Evolutionary conservation across 37 sponge, comb jelly and placozoan species (phyloP).

Genomic region (Beroe forskalii): DNA sequence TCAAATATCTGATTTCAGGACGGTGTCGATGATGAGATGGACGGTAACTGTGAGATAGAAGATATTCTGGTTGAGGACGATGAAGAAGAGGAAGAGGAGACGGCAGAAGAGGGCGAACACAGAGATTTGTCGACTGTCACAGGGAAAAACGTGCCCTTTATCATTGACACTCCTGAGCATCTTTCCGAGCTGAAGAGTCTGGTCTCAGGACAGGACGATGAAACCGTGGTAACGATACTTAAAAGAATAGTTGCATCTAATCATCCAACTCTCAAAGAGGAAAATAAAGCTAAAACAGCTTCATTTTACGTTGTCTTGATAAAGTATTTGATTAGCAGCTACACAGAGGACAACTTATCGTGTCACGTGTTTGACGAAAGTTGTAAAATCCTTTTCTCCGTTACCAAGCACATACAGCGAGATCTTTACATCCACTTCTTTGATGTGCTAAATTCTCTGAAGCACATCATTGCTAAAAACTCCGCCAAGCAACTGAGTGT

Average conservation of each 20-base stretch:
- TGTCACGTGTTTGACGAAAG: not conserved
- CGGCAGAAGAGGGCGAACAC: constrained; percentile 9
- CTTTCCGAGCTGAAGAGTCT: not conserved
- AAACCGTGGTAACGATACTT: constrained; percentile 64
- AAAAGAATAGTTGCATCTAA: constrained; percentile 71
- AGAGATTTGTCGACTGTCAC: not conserved
- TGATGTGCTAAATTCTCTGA: constrained; percentile 37
- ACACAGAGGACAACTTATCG: not conserved
- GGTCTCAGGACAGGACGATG: not conserved
- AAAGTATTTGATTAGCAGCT: not conserved
- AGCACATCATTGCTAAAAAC: not conserved
- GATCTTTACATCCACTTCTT: constrained; percentile 38
- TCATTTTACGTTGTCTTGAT: constrained; percentile 33
- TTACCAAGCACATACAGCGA: constrained; percentile 12
- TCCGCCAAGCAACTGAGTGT: not conserved
- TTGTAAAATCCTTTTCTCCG: not conserved
- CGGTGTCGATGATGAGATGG: not conserved
- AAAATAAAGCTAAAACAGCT: constrained; percentile 70
- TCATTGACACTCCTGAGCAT: constrained; percentile 19
- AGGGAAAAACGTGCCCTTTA: not conserved
- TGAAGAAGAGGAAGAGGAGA: constrained; percentile 56
- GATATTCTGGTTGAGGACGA: constrained; percentile 39
- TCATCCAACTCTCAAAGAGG: constrained; percentile 70
- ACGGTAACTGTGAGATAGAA: constrained; percentile 43
- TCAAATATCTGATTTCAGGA: not conserved